Evolutionary conservation across 2,888 invertebrate species (phyloP).

Genomic region (Bugula neritina): DNA sequence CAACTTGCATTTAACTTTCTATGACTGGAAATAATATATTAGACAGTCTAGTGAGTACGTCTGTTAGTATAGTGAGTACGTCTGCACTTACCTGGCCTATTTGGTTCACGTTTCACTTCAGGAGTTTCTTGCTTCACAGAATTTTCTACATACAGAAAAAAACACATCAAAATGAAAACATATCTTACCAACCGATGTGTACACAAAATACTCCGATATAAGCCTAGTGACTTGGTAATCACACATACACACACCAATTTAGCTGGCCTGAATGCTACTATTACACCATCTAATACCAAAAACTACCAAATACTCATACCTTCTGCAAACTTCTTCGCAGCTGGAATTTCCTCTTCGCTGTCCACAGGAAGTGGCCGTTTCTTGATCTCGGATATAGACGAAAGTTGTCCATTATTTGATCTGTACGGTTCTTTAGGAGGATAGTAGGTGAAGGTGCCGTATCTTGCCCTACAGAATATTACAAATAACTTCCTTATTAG

Average conservation of each 20-base stretch:
- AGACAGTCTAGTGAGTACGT: no score
- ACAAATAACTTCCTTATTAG: no score
- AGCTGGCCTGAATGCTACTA: no score
- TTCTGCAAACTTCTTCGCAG: neutral
- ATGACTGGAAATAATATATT: neutral
- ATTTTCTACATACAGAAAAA: neutral
- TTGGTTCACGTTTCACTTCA: neutral
- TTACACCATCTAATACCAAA: no score
- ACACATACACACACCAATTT: no score
- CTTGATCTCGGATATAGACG: neutral
- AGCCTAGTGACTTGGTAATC: no score
- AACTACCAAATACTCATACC: no score
- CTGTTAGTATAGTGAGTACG: neutral
- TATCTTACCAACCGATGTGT: no score
- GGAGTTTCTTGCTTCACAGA: neutral
- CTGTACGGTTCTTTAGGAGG: conserved; percentile 8
- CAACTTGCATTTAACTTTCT: no score
- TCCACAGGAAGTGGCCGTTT: neutral
- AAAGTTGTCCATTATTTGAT: neutral
- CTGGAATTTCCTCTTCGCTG: neutral
- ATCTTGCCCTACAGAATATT: conserved; percentile 10
- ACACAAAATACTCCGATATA: no score
- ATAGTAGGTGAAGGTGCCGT: conserved; percentile 1
- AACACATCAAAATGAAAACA: no score
- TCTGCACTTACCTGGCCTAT: conserved; percentile 3